phyloP scores from a whole-genome alignment of 1,140 invertebrate species.

The Cydia amplana region DNA sequence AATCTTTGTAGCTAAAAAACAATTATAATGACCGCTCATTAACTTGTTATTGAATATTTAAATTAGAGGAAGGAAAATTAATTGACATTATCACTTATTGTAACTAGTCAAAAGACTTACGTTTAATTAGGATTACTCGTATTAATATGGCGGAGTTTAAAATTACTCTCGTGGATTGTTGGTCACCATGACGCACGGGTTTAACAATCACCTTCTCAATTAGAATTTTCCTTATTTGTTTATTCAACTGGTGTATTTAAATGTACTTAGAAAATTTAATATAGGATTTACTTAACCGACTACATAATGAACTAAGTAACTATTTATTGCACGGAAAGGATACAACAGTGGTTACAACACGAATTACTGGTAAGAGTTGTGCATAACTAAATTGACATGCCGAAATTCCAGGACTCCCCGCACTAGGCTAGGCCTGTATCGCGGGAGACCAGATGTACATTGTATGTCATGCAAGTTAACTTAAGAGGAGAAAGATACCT shows the following conservation, averaged over 20 bases:
- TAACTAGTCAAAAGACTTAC: neutral
- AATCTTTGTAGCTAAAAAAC: neutral
- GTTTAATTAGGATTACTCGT: neutral
- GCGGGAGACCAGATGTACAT: no score
- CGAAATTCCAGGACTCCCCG: no score
- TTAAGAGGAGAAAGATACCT: no score
- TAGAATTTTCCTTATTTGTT: neutral
- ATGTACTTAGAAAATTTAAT: neutral
- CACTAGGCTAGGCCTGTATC: no score
- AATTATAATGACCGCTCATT: neutral
- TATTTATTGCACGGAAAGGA: no score
- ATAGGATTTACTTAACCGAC: no score
- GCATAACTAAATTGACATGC: no score
- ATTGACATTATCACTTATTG: neutral
- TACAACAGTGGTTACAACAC: no score
- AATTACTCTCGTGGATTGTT: neutral
- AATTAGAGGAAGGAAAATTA: slow-evolving; percentile 30
- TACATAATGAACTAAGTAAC: no score
- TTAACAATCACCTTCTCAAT: neutral
- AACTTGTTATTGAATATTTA: slow-evolving; percentile 28
- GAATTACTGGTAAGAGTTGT: no score
- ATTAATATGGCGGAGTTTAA: neutral
- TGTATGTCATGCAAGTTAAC: no score
- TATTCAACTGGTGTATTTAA: neutral
- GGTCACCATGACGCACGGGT: neutral